Conservation (phyloP, 2,888 invertebrate genomes). For the Theodoxus fluviatilis region DNA sequence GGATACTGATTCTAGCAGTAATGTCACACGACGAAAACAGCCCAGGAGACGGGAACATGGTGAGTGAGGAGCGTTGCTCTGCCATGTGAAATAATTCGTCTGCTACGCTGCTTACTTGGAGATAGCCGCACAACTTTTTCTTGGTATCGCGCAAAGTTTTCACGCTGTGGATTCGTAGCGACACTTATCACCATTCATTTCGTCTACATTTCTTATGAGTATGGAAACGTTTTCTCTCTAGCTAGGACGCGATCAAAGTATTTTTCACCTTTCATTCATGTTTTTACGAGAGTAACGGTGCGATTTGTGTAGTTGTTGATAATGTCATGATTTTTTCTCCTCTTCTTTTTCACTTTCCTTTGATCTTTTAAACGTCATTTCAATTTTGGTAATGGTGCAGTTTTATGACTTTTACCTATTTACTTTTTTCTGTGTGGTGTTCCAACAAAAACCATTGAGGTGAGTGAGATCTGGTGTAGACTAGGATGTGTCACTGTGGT, state of each 20-base stretch:
- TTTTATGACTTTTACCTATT: constrained; percentile 8
- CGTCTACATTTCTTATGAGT: not conserved
- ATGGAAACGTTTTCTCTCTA: not conserved
- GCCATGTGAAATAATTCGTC: constrained; percentile 23
- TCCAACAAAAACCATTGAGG: too few relatives aligned
- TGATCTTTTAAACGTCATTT: not conserved
- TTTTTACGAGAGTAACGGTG: not conserved
- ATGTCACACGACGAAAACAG: constrained; percentile 34
- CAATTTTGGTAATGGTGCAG: not conserved
- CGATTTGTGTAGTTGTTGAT: not conserved
- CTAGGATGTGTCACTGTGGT: too few relatives aligned
- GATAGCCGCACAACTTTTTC: constrained; percentile 1
- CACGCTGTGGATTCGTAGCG: not conserved
- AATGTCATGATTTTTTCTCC: too few relatives aligned
- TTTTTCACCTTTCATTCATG: not conserved
- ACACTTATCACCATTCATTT: not conserved
- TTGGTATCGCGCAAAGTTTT: too few relatives aligned
- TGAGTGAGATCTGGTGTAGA: too few relatives aligned
- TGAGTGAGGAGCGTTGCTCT: too few relatives aligned
- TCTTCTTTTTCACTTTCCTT: constrained; percentile 11
- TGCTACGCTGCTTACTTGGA: constrained; percentile 15
- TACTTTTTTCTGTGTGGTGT: not conserved
- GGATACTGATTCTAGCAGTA: constrained; percentile 16
- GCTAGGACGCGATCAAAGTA: not conserved
- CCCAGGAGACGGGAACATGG: constrained; percentile 32